Percentiles rank a stretch among this genome's conserved stretches.
These are phyloP conservation scores for Sitta carolinensis DNA, from an alignment of 2,797 vertebrate genomes.

Conservation along the genomic window DNA sequence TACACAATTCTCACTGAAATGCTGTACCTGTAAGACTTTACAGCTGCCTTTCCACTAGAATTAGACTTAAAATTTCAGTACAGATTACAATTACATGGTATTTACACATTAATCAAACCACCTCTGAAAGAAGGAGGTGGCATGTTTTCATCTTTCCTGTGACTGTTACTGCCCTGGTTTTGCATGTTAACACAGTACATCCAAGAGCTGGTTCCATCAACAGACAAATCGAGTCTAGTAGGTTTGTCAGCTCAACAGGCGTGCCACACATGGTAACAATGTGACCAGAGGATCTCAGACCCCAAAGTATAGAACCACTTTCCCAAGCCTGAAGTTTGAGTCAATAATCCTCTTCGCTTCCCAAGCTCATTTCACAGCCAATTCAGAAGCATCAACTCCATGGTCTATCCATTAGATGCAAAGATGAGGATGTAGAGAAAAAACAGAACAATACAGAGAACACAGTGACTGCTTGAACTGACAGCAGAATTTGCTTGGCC, in stretches of 20 bases:
- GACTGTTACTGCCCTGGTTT: neutral
- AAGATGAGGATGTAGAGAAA: neutral
- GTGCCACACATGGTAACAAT: neutral
- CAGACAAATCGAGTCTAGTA: neutral
- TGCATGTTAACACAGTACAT: neutral
- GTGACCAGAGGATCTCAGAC: neutral
- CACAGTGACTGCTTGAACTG: neutral
- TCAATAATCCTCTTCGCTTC: neutral
- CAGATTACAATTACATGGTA: neutral
- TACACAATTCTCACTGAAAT: neutral
- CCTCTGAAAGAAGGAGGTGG: neutral
- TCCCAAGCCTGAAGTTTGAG: neutral
- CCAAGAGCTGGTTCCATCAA: neutral
- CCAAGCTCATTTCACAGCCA: neutral
- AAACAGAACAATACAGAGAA: neutral
- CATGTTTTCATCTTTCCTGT: neutral
- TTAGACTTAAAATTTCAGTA: neutral
- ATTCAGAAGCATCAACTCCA: neutral
- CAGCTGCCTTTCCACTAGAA: neutral
- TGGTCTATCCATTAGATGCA: neutral
- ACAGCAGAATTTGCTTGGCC: neutral
- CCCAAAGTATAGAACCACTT: neutral
- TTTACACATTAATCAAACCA: neutral
- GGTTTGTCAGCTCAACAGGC: neutral
- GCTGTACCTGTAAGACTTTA: neutral